A percentile compares a stretch with the other conserved stretches of the same genome.
Evolutionary conservation across 2,888 invertebrate genomes (phyloP).

Genomic region (Marronus borbonicus): DNA sequence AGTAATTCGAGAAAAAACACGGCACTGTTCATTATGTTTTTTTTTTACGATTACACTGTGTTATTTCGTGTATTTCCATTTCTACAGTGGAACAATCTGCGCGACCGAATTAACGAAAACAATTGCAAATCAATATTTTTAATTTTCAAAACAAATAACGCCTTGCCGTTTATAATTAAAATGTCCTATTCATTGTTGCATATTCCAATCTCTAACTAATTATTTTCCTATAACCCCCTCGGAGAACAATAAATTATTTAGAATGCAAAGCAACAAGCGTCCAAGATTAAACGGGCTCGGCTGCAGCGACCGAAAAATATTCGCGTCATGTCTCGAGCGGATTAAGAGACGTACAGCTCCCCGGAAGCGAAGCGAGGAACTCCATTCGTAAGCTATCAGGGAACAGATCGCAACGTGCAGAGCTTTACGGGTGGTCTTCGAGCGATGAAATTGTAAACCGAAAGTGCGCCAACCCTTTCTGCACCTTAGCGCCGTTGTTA

Average conservation of each 20-base stretch:
- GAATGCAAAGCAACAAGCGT: constrained; percentile 1
- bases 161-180: no score
- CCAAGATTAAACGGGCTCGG: constrained; percentile 5
- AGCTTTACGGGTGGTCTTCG: constrained; percentile 11
- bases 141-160: no score
- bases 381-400: constrained; percentile 20
- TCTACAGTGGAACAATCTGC: no score
- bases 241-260: not conserved
- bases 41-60: no score
- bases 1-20: no score
- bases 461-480: constrained; percentile 1
- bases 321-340: constrained; percentile 13
- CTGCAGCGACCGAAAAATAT: not conserved
- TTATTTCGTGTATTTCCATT: no score
- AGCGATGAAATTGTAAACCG: constrained; percentile 19
- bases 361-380: not conserved
- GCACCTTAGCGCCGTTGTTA: not conserved
- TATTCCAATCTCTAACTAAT: no score
- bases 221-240: no score
- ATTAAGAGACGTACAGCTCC: constrained; percentile 15
- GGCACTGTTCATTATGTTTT: no score
- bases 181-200: no score
- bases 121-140: no score
- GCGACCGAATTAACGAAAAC: no score
- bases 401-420: constrained; percentile 2